Conservation (phyloP, 2,888 invertebrate genomes). For the Tryphoninae sp. region DNA sequence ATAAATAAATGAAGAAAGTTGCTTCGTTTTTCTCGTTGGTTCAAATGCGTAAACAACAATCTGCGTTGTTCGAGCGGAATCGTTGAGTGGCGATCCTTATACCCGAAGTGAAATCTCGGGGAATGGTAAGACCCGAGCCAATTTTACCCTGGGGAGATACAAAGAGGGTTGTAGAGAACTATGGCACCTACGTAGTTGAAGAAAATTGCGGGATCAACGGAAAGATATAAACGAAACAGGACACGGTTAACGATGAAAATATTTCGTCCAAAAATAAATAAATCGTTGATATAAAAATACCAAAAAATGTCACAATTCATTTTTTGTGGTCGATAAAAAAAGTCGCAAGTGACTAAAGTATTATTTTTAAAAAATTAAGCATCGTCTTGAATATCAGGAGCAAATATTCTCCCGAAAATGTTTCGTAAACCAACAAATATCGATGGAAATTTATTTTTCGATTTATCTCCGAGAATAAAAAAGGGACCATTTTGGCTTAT, state of each 20-base stretch:
- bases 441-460: neutral
- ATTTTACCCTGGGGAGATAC: slow-evolving; percentile 74
- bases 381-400: neutral
- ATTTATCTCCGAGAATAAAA: slow-evolving; percentile 21
- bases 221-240: slow-evolving; percentile 27
- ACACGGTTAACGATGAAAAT: slow-evolving; percentile 20
- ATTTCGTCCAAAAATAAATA: neutral
- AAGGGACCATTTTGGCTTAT: slow-evolving; percentile 39
- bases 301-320: neutral
- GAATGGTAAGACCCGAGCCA: slow-evolving; percentile 68
- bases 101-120: slow-evolving; percentile 64
- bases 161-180: neutral
- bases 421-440: slow-evolving; percentile 2
- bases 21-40: too few relatives aligned
- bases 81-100: slow-evolving; percentile 48
- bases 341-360: neutral
- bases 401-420: neutral
- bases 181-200: neutral
- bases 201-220: neutral
- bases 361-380: neutral
- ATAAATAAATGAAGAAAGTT: too few relatives aligned
- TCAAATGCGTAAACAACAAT: neutral
- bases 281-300: neutral
- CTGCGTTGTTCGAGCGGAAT: slow-evolving; percentile 53
- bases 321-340: neutral